Evolutionary conservation across 2,888 invertebrate genomes (phyloP).

Genomic region (Megalurothrips usitatus): DNA sequence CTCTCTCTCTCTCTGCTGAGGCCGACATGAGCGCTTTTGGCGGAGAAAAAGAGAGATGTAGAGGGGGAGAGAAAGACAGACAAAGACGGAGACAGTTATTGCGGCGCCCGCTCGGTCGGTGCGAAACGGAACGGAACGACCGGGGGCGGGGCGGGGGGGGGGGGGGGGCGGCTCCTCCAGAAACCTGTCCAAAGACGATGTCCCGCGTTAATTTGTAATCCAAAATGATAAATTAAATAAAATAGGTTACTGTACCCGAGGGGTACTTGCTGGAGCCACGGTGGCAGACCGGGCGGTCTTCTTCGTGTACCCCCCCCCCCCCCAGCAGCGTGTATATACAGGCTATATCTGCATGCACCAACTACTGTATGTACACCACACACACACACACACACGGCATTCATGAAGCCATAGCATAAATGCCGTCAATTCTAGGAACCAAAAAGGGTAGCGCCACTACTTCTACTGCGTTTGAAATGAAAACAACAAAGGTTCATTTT

Average conservation of each 20-base stretch:
- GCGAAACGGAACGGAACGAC: no score
- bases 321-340: neutral
- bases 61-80: neutral
- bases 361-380: slow-evolving; percentile 4
- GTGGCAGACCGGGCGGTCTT: neutral
- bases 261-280: no score
- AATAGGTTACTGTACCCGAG: no score
- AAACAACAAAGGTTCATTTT: slow-evolving; percentile 3
- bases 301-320: neutral
- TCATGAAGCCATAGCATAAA: slow-evolving; percentile 13
- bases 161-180: no score
- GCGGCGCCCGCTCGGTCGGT: no score
- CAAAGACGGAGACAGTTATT: no score
- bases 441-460: neutral
- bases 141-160: neutral
- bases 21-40: neutral
- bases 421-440: slow-evolving; percentile 22
- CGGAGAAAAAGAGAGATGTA: neutral
- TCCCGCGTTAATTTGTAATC: no score
- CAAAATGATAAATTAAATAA: no score
- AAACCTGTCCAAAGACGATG: no score
- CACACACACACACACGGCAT: slow-evolving; percentile 2
- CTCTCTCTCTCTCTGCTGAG: neutral
- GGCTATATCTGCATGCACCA: slow-evolving; percentile 14
- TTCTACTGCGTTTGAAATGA: neutral